phyloP scores from a whole-genome alignment of 2,888 invertebrate genomes.

The Caenorhabditis panamensis region DNA sequence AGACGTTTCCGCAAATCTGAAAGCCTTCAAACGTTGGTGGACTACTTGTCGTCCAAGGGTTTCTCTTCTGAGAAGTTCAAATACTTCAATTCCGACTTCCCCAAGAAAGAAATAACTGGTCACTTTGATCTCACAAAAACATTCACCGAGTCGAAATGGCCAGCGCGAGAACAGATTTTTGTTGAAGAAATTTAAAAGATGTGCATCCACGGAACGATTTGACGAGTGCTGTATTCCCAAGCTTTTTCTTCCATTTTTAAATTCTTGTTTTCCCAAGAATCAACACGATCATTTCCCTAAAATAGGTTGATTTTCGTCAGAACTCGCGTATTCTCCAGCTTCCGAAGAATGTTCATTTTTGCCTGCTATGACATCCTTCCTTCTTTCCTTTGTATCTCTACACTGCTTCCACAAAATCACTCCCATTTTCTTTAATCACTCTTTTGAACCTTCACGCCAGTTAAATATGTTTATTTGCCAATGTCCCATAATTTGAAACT shows the following conservation, averaged over 20 bases:
- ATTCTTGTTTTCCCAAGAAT: too few relatives aligned
- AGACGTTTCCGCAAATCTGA: slow-evolving; percentile 76
- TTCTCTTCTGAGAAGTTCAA: slow-evolving; percentile 68
- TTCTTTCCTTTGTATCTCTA: not conserved
- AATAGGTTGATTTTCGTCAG: too few relatives aligned
- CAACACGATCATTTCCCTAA: too few relatives aligned
- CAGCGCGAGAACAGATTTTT: slow-evolving; percentile 94
- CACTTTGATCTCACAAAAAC: slow-evolving; percentile 88
- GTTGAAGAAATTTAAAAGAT: slow-evolving; percentile 91
- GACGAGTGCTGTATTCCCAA: not conserved
- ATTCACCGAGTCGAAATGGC: slow-evolving; percentile 89
- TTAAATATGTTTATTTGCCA: too few relatives aligned
- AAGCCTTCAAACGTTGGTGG: slow-evolving; percentile 63
- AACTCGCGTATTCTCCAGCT: too few relatives aligned
- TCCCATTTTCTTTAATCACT: not conserved
- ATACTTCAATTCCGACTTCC: slow-evolving; percentile 78
- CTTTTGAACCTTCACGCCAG: too few relatives aligned
- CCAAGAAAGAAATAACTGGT: slow-evolving; percentile 83
- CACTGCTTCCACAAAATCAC: not conserved
- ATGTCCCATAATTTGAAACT: too few relatives aligned
- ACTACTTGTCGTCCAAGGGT: slow-evolving; percentile 75
- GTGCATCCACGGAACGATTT: too few relatives aligned
- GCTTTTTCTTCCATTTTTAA: too few relatives aligned
- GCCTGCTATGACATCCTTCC: not conserved
- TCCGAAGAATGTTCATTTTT: too few relatives aligned